Evolutionary conservation across 2,113 vertebrate genomes (phyloP).

Genomic region (Pachypanchax playfairii): DNA sequence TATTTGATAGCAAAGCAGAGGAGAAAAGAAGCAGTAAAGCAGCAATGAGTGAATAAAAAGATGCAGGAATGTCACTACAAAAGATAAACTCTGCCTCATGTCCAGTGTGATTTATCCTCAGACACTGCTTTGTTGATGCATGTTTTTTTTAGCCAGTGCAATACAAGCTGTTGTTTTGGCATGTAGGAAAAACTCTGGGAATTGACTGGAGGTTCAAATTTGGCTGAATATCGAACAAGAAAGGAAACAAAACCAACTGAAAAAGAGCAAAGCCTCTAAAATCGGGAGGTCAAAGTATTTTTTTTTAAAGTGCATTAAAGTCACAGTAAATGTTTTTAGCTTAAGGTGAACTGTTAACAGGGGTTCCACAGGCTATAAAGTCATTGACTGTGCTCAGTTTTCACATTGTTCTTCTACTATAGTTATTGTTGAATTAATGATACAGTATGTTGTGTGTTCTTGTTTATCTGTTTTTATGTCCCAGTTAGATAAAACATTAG

Average conservation of each 20-base stretch:
- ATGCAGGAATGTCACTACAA: slow-evolving; percentile 17
- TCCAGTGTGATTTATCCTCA: slow-evolving; percentile 8
- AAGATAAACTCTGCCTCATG: slow-evolving; percentile 15
- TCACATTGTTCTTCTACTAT: no score
- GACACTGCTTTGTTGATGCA: background rate
- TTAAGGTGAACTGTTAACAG: no score
- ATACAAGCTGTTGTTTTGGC: slow-evolving; percentile 30
- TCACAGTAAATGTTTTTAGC: no score
- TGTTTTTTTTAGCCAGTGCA: slow-evolving; percentile 16
- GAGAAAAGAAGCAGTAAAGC: slow-evolving; percentile 6
- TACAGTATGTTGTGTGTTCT: no score
- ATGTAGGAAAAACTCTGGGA: slow-evolving; percentile 9
- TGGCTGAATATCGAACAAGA: background rate
- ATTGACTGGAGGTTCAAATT: slow-evolving; percentile 4
- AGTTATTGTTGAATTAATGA: no score
- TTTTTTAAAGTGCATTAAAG: no score
- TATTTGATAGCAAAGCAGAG: slow-evolving; percentile 11
- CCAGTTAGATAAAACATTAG: no score
- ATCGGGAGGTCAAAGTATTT: background rate
- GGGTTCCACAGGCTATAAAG: no score
- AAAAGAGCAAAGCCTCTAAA: background rate
- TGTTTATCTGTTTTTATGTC: no score
- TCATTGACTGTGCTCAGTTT: no score
- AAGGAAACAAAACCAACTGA: background rate
- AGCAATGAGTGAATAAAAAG: slow-evolving; percentile 9